A percentile compares a stretch with the other conserved stretches of the same genome.
Evolutionary conservation across 2,113 vertebrate genomes (phyloP).

Genomic region (Ornithorhynchus anatinus): DNA sequence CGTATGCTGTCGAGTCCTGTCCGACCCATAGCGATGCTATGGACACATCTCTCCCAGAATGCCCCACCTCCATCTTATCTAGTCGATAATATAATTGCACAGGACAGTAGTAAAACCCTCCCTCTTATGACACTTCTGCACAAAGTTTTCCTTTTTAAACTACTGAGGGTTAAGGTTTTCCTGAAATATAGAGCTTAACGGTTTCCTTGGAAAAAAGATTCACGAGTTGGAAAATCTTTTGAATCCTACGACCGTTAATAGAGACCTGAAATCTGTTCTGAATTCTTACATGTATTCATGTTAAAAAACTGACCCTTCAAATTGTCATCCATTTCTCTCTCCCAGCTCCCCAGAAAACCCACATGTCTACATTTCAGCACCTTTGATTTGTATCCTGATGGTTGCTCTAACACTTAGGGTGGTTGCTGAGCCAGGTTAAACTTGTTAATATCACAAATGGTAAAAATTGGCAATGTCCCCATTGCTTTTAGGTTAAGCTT

Average conservation of each 20-base stretch:
- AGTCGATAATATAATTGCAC: no score
- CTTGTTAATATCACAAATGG: slow-evolving; percentile 47
- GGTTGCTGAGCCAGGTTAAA: slow-evolving; percentile 43
- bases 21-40: no score
- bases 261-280: slow-evolving; percentile 33
- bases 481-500: slow-evolving; percentile 35
- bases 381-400: slow-evolving; percentile 28
- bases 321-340: slow-evolving; percentile 43
- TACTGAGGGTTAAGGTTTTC: slow-evolving; percentile 19
- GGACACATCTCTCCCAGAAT: no score
- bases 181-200: slow-evolving; percentile 32
- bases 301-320: slow-evolving; percentile 33
- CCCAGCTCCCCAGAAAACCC: slow-evolving; percentile 45
- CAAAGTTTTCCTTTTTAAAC: slow-evolving; percentile 37
- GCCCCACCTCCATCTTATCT: no score
- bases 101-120: no score
- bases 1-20: no score
- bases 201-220: slow-evolving; percentile 1
- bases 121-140: slow-evolving; percentile 13
- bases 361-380: slow-evolving; percentile 41
- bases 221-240: slow-evolving; percentile 15
- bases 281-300: slow-evolving; percentile 32
- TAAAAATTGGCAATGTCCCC: slow-evolving; percentile 35
- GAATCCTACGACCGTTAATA: slow-evolving; percentile 16
- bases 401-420: slow-evolving; percentile 39